Conservation (phyloP, 1,140 invertebrate species). For the Tigriopus japonicus region DNA sequence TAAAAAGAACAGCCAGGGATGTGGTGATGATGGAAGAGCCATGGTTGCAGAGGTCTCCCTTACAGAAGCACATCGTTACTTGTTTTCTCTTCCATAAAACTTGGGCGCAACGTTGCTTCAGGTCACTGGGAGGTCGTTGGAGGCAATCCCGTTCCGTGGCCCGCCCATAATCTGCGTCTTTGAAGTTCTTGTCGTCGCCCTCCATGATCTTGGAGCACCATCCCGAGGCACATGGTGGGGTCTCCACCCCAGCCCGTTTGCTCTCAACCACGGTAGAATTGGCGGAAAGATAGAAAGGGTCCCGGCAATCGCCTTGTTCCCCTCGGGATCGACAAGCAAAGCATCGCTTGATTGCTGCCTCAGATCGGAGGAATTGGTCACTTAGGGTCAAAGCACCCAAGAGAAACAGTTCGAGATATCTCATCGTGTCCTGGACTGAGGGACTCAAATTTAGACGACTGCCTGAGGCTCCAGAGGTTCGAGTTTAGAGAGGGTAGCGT, state of each 20-base stretch:
- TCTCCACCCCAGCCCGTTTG: slow-evolving; percentile 37
- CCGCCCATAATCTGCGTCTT: slow-evolving; percentile 53
- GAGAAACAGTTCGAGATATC: no score
- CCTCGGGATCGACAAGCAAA: slow-evolving; percentile 65
- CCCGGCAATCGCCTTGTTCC: slow-evolving; percentile 65
- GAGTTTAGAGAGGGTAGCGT: no score
- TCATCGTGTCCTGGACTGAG: no score
- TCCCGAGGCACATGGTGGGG: slow-evolving; percentile 63
- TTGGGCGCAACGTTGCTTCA: slow-evolving; percentile 66
- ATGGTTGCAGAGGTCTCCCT: slow-evolving; percentile 70
- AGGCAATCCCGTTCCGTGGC: slow-evolving; percentile 70
- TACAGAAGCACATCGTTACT: slow-evolving; percentile 76
- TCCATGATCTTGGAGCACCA: slow-evolving; percentile 84
- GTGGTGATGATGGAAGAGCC: not conserved
- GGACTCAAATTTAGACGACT: no score
- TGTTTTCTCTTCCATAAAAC: slow-evolving; percentile 45
- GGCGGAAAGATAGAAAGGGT: slow-evolving; percentile 40
- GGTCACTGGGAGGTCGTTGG: slow-evolving; percentile 60
- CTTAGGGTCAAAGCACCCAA: no score
- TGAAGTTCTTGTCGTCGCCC: slow-evolving; percentile 24
- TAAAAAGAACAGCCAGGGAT: no score
- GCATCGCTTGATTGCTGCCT: slow-evolving; percentile 30
- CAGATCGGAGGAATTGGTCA: no score
- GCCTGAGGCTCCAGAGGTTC: no score
- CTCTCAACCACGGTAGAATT: slow-evolving; percentile 21